Percentiles rank a stretch among this genome's conserved stretches.
phyloP scores from a whole-genome alignment of 2,113 vertebrate species.

The Cnemophilus loriae region DNA sequence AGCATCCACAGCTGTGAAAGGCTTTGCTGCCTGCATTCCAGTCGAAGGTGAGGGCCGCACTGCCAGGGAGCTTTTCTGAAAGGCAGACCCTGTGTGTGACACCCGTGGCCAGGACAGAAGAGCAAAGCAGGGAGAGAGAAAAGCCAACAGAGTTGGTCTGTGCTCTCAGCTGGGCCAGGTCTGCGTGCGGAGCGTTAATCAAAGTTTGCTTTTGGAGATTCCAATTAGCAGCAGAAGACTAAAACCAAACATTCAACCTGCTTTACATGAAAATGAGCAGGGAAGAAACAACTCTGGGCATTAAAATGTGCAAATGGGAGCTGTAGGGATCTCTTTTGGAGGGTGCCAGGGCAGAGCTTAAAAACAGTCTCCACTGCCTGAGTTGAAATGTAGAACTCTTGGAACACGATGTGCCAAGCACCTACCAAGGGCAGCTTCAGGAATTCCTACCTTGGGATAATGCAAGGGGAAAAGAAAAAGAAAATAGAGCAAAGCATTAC shows the following conservation, averaged over 20 bases:
- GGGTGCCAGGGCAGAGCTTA: background rate
- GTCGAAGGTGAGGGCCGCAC: background rate
- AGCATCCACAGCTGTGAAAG: background rate
- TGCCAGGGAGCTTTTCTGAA: background rate
- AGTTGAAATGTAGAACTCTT: conserved; percentile 38
- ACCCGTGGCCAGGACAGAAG: background rate
- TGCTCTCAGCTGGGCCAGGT: background rate
- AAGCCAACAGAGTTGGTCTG: background rate
- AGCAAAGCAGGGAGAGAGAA: background rate
- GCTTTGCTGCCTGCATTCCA: background rate
- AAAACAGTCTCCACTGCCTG: conserved; percentile 15
- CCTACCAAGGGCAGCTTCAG: background rate
- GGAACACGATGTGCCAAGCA: conserved; percentile 24
- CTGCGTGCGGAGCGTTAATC: background rate
- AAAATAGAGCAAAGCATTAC: background rate
- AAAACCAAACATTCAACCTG: conserved; percentile 32
- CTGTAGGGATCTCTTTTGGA: conserved; percentile 17
- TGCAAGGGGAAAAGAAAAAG: background rate
- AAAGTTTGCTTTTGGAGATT: conserved; percentile 51
- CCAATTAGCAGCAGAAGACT: conserved; percentile 45
- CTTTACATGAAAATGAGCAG: conserved; percentile 60
- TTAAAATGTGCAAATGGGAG: conserved; percentile 28
- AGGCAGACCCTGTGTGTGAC: background rate
- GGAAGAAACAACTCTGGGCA: background rate
- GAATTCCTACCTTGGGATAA: background rate